A percentile compares a stretch with the other conserved stretches of the same genome.
phyloP scores from a whole-genome alignment of 1,140 invertebrate species.

The Oreohelix idahoensis region DNA sequence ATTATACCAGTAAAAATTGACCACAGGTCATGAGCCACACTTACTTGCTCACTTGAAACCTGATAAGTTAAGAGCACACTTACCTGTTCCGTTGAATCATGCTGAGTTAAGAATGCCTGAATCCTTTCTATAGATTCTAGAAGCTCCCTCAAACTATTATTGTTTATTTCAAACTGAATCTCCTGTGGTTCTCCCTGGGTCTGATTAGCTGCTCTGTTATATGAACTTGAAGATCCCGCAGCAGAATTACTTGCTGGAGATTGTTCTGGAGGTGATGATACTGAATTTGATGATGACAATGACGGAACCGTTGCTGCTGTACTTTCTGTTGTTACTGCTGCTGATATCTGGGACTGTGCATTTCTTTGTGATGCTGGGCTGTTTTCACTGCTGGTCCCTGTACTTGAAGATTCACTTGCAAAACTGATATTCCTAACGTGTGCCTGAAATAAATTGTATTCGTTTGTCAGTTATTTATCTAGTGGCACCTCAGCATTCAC shows the following conservation, averaged over 20 bases:
- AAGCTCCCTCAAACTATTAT: slow-evolving; percentile 3
- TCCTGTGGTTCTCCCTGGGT: background rate
- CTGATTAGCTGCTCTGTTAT: background rate
- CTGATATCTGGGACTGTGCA: background rate
- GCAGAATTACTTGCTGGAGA: background rate
- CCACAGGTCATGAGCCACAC: too few species aligned
- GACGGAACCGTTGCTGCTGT: background rate
- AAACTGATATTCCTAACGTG: slow-evolving; percentile 22
- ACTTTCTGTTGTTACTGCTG: slow-evolving; percentile 9
- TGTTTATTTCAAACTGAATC: background rate
- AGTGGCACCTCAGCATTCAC: background rate
- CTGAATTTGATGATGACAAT: background rate
- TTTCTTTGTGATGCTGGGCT: background rate
- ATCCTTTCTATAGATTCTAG: slow-evolving; percentile 3
- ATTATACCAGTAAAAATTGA: too few species aligned
- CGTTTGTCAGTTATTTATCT: background rate
- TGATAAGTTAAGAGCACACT: too few species aligned
- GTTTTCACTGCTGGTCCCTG: background rate
- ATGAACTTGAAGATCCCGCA: background rate
- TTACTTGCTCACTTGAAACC: too few species aligned
- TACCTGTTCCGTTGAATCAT: background rate
- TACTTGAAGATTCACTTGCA: background rate
- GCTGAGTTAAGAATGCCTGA: background rate
- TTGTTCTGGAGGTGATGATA: background rate
- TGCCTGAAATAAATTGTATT: background rate